phyloP scores from a whole-genome alignment of 2,113 vertebrate species.

The Thinocorus orbignyianus region DNA sequence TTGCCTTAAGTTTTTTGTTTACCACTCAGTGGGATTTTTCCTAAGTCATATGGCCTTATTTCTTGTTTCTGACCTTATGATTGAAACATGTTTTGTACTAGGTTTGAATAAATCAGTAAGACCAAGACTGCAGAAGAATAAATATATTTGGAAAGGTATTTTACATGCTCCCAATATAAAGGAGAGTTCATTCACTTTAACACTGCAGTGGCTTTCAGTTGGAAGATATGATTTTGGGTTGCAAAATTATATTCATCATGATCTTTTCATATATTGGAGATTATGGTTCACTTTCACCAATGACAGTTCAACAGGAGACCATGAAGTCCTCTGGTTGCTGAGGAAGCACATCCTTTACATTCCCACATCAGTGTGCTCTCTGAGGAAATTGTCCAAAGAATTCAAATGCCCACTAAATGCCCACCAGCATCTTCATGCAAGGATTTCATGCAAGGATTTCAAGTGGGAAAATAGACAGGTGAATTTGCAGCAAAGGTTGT shows the following conservation, averaged over 20 bases:
- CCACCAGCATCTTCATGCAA: background rate
- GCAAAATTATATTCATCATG: background rate
- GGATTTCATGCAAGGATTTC: background rate
- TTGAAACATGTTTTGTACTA: fast-evolving
- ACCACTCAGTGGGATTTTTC: background rate
- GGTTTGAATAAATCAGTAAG: background rate
- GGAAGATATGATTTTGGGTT: background rate
- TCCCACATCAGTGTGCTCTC: background rate
- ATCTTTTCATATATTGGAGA: background rate
- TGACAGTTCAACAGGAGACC: background rate
- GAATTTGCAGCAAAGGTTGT: background rate
- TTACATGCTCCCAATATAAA: fast-evolving
- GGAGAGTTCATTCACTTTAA: background rate
- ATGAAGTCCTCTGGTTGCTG: background rate
- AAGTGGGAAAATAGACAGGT: background rate
- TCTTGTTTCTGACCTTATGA: background rate
- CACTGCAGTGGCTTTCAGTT: background rate
- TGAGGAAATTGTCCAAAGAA: background rate
- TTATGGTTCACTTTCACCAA: background rate
- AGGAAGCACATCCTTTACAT: background rate
- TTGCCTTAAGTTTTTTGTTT: background rate
- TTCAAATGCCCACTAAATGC: background rate
- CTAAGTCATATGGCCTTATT: background rate
- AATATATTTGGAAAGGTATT: background rate
- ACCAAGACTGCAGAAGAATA: background rate